Percentiles rank a stretch among this genome's conserved stretches.
Conservation (phyloP, 2,888 invertebrate genomes). For the Mythimna lalbum region DNA sequence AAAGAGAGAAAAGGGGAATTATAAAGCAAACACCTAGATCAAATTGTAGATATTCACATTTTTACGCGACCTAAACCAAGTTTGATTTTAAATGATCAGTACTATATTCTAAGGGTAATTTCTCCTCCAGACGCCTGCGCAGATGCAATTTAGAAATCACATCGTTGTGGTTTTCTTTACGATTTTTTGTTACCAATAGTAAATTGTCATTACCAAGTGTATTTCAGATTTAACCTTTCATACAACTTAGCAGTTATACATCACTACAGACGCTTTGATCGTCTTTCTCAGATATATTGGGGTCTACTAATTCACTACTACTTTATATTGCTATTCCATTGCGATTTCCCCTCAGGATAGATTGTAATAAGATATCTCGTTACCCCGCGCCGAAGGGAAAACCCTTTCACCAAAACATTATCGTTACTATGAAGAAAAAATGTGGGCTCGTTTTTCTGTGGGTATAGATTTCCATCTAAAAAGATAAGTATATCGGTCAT, state of each 20-base stretch:
- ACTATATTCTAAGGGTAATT: neutral
- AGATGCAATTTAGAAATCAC: neutral
- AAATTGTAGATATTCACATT: too few relatives aligned
- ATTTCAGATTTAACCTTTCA: neutral
- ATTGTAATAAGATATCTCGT: conserved; percentile 60
- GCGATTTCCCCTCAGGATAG: conserved; percentile 52
- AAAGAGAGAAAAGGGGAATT: too few relatives aligned
- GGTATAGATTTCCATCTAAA: conserved; percentile 14
- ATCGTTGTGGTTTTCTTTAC: too few relatives aligned
- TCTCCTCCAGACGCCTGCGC: neutral
- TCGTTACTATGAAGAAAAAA: conserved; percentile 46
- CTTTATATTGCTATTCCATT: conserved; percentile 49
- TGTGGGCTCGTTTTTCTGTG: conserved; percentile 17
- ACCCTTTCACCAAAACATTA: conserved; percentile 57
- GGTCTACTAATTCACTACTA: conserved; percentile 34
- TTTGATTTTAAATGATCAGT: neutral
- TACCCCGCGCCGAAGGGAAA: conserved; percentile 48
- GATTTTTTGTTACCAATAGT: neutral
- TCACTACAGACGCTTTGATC: neutral
- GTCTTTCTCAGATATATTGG: conserved; percentile 10
- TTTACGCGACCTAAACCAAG: too few relatives aligned
- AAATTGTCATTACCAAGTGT: neutral
- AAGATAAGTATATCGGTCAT: neutral
- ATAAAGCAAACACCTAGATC: too few relatives aligned
- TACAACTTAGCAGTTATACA: neutral